Evolutionary conservation across 1,140 invertebrate species (phyloP).

Genomic region (Plutomurus gul): DNA sequence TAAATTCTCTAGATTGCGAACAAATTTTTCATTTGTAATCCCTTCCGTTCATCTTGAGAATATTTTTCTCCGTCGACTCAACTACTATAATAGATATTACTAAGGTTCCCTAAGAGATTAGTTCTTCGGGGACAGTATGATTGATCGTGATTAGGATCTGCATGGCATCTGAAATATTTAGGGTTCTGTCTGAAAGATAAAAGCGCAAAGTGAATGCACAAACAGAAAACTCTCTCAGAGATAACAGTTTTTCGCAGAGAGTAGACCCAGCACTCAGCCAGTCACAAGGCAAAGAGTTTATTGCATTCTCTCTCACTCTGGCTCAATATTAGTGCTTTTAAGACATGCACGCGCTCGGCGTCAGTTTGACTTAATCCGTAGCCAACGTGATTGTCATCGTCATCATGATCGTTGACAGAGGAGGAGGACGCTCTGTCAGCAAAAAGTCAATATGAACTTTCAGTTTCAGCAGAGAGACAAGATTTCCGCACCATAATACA

Average conservation of each 20-base stretch:
- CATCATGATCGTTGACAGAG: slow-evolving; percentile 20
- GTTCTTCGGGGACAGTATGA: background rate
- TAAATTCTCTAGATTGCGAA: slow-evolving; percentile 11
- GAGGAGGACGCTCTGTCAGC: slow-evolving; percentile 1
- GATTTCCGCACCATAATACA: background rate
- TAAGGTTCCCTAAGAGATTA: background rate
- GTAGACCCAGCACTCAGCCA: background rate
- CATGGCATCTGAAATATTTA: slow-evolving; percentile 18
- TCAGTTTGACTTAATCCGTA: slow-evolving; percentile 1
- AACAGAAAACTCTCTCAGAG: background rate
- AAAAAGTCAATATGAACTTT: slow-evolving; percentile 11
- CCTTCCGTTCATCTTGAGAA: too few relatives aligned
- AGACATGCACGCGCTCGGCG: background rate
- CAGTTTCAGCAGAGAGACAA: slow-evolving; percentile 9
- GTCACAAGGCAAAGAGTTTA: background rate
- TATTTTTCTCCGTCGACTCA: background rate
- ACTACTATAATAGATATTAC: background rate
- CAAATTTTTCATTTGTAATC: slow-evolving; percentile 22
- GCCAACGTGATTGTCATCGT: slow-evolving; percentile 8
- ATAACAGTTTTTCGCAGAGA: slow-evolving; percentile 6
- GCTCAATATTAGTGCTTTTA: background rate
- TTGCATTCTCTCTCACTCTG: background rate
- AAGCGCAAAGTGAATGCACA: slow-evolving; percentile 12
- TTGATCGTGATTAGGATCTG: slow-evolving; percentile 16
- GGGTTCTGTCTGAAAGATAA: background rate